Percentiles rank a stretch among this genome's conserved stretches.
Conservation (phyloP, 2,797 vertebrate genomes). For the Synanceia verrucosa region DNA sequence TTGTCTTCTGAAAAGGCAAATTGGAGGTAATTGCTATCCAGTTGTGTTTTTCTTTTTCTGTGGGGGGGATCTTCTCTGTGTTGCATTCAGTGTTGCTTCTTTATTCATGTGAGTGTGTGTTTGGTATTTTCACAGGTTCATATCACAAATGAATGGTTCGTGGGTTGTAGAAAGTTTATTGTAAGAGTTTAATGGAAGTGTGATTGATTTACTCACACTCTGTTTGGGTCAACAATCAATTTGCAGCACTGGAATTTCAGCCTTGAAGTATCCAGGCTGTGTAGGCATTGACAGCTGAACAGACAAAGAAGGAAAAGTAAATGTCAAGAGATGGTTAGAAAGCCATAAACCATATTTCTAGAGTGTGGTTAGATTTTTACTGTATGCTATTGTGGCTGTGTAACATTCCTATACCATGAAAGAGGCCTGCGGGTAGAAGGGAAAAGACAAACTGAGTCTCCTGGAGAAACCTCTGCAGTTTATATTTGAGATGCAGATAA, state of each 20-base stretch:
- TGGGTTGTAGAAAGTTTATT: constrained; percentile 17
- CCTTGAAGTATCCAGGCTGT: neutral
- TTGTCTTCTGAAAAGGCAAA: constrained; percentile 60
- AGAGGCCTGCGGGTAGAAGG: neutral
- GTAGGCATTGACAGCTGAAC: constrained; percentile 6
- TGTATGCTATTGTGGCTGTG: neutral
- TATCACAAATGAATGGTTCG: constrained; percentile 23
- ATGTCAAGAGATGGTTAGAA: neutral
- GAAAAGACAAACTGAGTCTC: neutral
- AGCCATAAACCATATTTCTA: constrained; percentile 1
- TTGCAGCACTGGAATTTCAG: constrained; percentile 10
- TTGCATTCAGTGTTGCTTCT: neutral
- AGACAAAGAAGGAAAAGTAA: constrained; percentile 22
- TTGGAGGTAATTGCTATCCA: constrained; percentile 52
- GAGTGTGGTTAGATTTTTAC: constrained; percentile 12
- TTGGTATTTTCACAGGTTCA: constrained; percentile 2
- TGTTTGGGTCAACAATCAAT: constrained; percentile 30
- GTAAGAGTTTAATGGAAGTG: constrained; percentile 16
- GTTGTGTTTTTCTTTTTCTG: constrained; percentile 37
- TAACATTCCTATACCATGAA: neutral
- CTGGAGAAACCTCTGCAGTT: neutral
- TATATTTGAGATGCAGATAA: constrained; percentile 24
- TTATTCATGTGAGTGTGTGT: neutral
- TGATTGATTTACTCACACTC: constrained; percentile 36
- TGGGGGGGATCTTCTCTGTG: constrained; percentile 17